Conservation (phyloP, 2,113 vertebrate genomes). For the Oreochromis spilurus region DNA sequence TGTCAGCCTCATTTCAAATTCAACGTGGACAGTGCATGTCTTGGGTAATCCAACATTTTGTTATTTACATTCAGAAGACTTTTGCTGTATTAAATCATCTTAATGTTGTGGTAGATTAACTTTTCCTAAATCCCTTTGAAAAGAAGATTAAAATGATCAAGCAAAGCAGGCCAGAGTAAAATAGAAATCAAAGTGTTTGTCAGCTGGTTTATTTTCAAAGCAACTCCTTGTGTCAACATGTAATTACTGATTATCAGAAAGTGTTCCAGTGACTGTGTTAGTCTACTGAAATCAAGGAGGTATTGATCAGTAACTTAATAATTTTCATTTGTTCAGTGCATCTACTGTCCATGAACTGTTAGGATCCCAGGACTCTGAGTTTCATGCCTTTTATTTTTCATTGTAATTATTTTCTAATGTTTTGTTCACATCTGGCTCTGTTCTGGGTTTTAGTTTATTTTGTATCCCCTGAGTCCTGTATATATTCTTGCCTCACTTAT, state of each 20-base stretch:
- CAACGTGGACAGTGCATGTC: too few species aligned
- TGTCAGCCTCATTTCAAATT: too few species aligned
- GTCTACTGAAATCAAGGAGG: neutral
- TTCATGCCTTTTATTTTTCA: neutral
- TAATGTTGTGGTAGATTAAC: neutral
- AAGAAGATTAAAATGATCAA: neutral
- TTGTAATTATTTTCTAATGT: neutral
- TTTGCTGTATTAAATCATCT: neutral
- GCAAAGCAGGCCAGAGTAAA: neutral
- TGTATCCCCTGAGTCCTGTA: neutral
- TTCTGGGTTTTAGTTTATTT: neutral
- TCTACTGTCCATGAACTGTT: neutral
- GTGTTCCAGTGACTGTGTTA: neutral
- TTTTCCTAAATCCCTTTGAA: neutral
- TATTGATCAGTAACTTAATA: neutral
- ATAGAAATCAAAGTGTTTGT: neutral
- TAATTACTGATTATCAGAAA: neutral
- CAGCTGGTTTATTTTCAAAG: neutral
- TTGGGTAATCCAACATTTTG: too few species aligned
- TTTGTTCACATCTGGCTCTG: neutral
- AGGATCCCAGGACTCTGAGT: neutral
- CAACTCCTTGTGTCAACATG: neutral
- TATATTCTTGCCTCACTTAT: fast-evolving
- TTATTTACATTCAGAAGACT: too few species aligned
- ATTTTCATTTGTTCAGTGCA: neutral